Percentiles rank a stretch among this genome's conserved stretches.
These are phyloP conservation scores for Paracentrotus lividus DNA, from an alignment of 53 echinoderm and acorn worm genomes.

Conservation along the genomic window DNA sequence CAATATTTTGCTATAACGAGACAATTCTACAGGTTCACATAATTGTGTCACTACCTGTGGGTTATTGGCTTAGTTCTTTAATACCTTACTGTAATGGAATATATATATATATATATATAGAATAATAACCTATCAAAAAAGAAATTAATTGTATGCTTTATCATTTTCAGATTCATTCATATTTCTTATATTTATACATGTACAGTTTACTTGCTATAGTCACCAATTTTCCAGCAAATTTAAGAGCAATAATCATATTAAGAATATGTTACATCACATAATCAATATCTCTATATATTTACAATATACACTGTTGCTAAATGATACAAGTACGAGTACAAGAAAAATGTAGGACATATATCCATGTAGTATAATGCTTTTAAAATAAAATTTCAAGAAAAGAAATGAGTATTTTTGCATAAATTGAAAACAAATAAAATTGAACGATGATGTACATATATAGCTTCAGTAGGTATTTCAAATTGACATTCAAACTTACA, in stretches of 20 bases:
- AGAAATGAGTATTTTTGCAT: no score
- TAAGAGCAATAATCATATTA: constrained; percentile 4
- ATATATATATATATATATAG: no score
- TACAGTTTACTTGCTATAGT: no score
- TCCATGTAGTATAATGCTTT: not conserved
- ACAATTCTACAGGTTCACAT: no score
- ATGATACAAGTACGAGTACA: not conserved
- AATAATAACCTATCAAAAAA: not conserved
- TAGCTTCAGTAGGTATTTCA: no score
- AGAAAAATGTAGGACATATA: not conserved
- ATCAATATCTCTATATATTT: constrained; percentile 40
- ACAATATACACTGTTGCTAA: constrained; percentile 20
- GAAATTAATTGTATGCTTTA: not conserved
- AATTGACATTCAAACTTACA: no score
- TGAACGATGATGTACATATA: no score
- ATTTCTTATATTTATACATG: constrained; percentile 11
- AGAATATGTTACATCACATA: constrained; percentile 53
- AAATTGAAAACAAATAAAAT: no score
- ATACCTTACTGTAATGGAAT: no score
- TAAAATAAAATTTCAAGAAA: not conserved
- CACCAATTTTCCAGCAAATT: not conserved
- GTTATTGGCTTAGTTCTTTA: no score
- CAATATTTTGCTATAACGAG: no score
- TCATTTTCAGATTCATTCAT: constrained; percentile 3
- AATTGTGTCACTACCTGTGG: no score